phyloP scores from a whole-genome alignment of 2,797 vertebrate genomes.

The Scleropages formosus region DNA sequence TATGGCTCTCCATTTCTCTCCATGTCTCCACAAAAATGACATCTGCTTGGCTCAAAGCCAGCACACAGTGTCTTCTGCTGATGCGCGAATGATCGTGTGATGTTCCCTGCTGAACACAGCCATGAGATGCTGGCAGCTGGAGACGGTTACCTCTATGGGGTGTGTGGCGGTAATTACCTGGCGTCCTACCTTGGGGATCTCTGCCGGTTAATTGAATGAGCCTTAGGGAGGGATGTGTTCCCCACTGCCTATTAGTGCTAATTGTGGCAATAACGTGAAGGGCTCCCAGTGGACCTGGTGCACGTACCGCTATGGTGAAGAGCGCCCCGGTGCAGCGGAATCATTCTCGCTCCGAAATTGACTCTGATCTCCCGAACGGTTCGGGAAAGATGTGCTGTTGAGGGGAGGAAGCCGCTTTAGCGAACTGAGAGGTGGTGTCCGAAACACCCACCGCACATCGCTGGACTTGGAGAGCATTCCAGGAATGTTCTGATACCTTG shows the following conservation, averaged over 20 bases:
- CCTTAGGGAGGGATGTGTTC: conserved; percentile 2
- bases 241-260: conserved; percentile 27
- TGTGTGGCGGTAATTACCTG: conserved; percentile 47
- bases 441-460: no score
- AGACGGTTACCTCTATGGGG: neutral
- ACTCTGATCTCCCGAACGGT: neutral
- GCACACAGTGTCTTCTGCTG: no score
- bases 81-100: neutral
- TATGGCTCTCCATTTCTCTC: neutral
- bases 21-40: neutral
- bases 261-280: conserved; percentile 27
- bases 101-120: neutral
- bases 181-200: conserved; percentile 33
- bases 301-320: neutral
- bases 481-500: no score
- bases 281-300: conserved; percentile 27
- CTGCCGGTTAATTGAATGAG: conserved; percentile 47
- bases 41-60: no score
- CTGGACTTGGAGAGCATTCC: no score
- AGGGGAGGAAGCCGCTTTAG: neutral
- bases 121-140: neutral
- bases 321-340: neutral
- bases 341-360: neutral
- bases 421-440: neutral
- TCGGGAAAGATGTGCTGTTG: neutral